Conservation (phyloP, 2,113 vertebrate species). For the Bufo gargarizans region DNA sequence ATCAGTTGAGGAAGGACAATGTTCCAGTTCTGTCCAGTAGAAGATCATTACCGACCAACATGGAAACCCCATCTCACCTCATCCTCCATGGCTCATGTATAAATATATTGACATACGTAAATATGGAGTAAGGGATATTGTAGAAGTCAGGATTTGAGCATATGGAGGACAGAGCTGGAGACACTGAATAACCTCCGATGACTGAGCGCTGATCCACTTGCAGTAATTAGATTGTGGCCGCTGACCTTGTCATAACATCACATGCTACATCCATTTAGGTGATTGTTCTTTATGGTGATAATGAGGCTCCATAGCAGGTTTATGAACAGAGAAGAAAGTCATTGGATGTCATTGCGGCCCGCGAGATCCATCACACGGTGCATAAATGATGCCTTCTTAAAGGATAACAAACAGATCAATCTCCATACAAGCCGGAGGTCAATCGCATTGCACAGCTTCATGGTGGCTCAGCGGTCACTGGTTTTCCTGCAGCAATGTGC, state of each 20-base stretch:
- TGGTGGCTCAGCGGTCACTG: neutral
- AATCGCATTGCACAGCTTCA: neutral
- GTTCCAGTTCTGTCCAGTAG: no score
- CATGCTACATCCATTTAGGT: neutral
- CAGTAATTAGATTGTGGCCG: neutral
- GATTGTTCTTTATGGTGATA: slow-evolving; percentile 17
- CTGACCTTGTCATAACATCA: slow-evolving; percentile 10
- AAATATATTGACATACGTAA: no score
- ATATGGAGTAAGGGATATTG: no score
- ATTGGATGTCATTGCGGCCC: neutral
- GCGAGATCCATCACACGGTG: neutral
- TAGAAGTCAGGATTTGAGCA: no score
- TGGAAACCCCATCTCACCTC: no score
- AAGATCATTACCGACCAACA: no score
- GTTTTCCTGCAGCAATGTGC: neutral
- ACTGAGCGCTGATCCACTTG: neutral
- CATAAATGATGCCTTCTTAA: neutral
- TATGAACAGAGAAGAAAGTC: slow-evolving; percentile 15
- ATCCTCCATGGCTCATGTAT: no score
- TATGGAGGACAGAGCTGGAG: neutral
- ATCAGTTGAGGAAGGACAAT: no score
- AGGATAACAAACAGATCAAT: neutral
- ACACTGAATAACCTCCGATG: neutral
- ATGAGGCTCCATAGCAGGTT: neutral
- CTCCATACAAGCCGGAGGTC: neutral